phyloP scores from a whole-genome alignment of 2,113 vertebrate species.

The Athene noctua region DNA sequence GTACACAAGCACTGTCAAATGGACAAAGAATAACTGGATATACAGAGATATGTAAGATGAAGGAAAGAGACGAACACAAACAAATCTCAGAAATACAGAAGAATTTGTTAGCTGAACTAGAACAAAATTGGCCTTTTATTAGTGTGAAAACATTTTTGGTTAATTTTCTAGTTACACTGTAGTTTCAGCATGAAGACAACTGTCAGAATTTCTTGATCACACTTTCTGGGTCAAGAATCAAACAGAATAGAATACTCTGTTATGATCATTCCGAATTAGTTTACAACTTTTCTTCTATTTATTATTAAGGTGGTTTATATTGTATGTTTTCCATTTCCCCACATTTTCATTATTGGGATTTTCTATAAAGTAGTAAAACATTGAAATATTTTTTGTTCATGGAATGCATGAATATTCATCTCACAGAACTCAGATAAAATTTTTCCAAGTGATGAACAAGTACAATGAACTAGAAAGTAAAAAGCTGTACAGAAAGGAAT shows the following conservation, averaged over 20 bases:
- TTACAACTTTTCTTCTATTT: not conserved
- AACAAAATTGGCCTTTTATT: not conserved
- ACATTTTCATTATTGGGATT: not conserved
- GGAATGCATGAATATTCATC: not conserved
- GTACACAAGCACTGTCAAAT: not conserved
- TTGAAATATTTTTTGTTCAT: not conserved
- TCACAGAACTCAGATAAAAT: not conserved
- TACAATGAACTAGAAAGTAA: not conserved
- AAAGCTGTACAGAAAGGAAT: not conserved
- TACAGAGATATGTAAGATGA: not conserved
- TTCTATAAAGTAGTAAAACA: not conserved
- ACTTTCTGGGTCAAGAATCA: not conserved
- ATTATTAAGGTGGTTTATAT: not conserved
- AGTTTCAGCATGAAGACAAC: not conserved
- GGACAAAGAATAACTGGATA: not conserved
- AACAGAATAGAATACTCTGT: not conserved
- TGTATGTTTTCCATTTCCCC: not conserved
- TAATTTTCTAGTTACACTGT: not conserved
- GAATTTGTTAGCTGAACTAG: not conserved
- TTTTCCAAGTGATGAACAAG: not conserved
- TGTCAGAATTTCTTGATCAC: not conserved
- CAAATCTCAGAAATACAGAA: not conserved
- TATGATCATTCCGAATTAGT: not conserved
- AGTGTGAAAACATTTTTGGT: not conserved
- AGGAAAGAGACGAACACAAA: not conserved